Evolutionary conservation across 2,113 vertebrate genomes (phyloP).

Genomic region (Danio rerio): GRCz12tu NC_133179.1:14443501-14444000

Average conservation of each 20-base stretch:
- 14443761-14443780: constrained; percentile 20
- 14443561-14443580: constrained; percentile 7
- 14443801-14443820: neutral
- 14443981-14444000: neutral
- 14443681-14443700: neutral
- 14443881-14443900: too few relatives aligned
- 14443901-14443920: too few relatives aligned
- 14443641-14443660: constrained; percentile 19
- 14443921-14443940: neutral
- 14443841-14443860: neutral
- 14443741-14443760: constrained; percentile 24
- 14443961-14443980: neutral
- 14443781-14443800: neutral
- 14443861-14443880: too few relatives aligned
- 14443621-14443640: constrained; percentile 22
- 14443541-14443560: neutral
- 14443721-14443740: neutral
- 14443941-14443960: too few relatives aligned
- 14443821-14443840: neutral
- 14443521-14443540: constrained; percentile 34
- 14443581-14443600: constrained; percentile 11
- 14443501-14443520: neutral
- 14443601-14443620: constrained; percentile 15
- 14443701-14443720: constrained; percentile 21
- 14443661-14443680: neutral